A percentile compares a stretch with the other conserved stretches of the same genome.
phyloP scores from a whole-genome alignment of 2,888 invertebrate genomes.

The Limnephilus rhombicus region DNA sequence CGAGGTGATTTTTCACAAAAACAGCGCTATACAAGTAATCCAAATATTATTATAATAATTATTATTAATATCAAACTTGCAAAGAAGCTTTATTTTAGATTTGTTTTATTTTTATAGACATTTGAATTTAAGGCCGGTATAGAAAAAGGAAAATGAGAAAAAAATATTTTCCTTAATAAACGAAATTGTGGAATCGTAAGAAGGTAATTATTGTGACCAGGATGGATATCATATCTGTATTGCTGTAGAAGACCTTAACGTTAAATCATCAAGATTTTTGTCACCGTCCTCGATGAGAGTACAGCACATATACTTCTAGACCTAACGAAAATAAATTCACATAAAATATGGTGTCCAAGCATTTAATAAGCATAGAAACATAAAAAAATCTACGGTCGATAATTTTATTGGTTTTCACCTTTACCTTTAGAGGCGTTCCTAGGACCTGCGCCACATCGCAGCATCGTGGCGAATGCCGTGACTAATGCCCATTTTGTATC shows the following conservation, averaged over 20 bases:
- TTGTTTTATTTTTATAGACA: too few species aligned
- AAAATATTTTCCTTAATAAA: too few species aligned
- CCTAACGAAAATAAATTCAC: neutral
- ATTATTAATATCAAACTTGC: too few species aligned
- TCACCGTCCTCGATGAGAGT: neutral
- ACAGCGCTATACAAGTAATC: too few species aligned
- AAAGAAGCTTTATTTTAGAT: too few species aligned
- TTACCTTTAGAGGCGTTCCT: constrained; percentile 10
- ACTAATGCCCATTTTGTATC: constrained; percentile 55
- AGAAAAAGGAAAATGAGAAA: too few species aligned
- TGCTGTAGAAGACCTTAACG: neutral
- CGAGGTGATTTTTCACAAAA: too few species aligned
- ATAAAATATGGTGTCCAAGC: neutral
- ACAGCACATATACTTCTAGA: neutral
- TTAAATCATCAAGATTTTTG: neutral
- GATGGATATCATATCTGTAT: neutral
- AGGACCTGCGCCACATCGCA: neutral
- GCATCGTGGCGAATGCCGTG: constrained; percentile 52
- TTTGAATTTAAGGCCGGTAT: too few species aligned
- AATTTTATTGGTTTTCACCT: neutral
- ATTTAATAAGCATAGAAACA: neutral
- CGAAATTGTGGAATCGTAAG: too few species aligned
- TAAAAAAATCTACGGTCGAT: neutral
- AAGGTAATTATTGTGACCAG: too few species aligned
- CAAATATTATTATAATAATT: too few species aligned